A percentile compares a stretch with the other conserved stretches of the same genome.
Evolutionary conservation across 2,113 vertebrate species (phyloP).

Genomic region (Ciconia boyciana): DNA sequence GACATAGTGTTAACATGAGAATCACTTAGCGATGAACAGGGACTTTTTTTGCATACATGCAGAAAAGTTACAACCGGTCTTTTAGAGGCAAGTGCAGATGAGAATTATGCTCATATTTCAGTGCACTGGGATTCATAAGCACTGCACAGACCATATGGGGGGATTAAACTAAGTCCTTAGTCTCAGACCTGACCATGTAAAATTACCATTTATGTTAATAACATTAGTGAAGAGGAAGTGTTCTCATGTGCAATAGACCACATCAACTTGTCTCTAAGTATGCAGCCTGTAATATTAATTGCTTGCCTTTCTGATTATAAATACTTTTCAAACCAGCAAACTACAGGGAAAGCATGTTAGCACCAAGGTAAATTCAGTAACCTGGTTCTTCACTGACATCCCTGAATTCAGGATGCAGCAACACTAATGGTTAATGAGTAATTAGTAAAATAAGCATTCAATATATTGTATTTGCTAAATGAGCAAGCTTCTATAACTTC

Average conservation of each 20-base stretch:
- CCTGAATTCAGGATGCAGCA: background rate
- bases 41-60: background rate
- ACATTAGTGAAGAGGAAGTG: background rate
- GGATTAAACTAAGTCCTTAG: background rate
- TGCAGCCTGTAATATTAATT: background rate
- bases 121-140: background rate
- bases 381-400: background rate
- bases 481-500: background rate
- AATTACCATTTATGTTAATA: background rate
- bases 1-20: background rate
- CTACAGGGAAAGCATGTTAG: background rate
- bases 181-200: background rate
- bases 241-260: background rate
- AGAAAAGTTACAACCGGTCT: background rate
- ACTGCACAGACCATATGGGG: background rate
- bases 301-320: background rate
- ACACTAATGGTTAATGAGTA: background rate
- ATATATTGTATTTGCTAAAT: background rate
- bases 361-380: background rate
- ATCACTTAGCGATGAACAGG: background rate
- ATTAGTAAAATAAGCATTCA: background rate
- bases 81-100: background rate
- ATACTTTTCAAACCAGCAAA: background rate
- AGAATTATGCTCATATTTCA: background rate
- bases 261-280: background rate